phyloP scores from a whole-genome alignment of 2,888 invertebrate species.

The Melitaea athalia region DNA sequence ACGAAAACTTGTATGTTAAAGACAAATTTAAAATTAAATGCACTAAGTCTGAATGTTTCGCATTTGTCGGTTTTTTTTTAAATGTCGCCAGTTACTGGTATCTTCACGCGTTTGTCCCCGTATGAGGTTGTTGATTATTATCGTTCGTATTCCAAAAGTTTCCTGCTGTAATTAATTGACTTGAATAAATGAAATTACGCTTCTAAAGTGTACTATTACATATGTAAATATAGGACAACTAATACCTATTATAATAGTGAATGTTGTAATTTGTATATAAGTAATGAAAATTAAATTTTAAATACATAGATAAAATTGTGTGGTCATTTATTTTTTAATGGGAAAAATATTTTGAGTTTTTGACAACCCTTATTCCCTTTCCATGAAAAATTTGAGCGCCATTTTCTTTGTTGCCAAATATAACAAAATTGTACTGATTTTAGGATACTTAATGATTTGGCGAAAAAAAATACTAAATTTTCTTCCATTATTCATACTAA shows the following conservation, averaged over 20 bases:
- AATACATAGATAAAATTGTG: slow-evolving; percentile 80
- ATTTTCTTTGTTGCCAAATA: too few relatives aligned
- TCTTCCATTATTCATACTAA: too few relatives aligned
- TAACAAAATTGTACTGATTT: too few relatives aligned
- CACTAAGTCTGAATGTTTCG: not conserved
- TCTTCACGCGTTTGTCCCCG: slow-evolving; percentile 54
- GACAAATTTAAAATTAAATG: slow-evolving; percentile 1
- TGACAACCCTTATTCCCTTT: not conserved
- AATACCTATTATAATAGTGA: slow-evolving; percentile 80
- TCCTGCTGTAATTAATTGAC: slow-evolving; percentile 77
- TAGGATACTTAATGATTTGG: too few relatives aligned
- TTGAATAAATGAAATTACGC: slow-evolving; percentile 76
- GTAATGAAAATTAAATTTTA: slow-evolving; percentile 83
- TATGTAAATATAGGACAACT: slow-evolving; percentile 81
- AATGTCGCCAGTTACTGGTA: slow-evolving; percentile 38
- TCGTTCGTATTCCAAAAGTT: slow-evolving; percentile 70
- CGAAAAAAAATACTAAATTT: too few relatives aligned
- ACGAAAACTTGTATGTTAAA: not conserved
- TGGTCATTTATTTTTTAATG: slow-evolving; percentile 55
- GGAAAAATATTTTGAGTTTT: not conserved
- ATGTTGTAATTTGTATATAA: slow-evolving; percentile 83
- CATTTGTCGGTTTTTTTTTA: slow-evolving; percentile 33
- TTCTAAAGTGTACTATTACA: slow-evolving; percentile 80
- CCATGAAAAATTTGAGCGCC: not conserved
- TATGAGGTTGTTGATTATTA: slow-evolving; percentile 56